Conservation (phyloP, 1,140 invertebrate genomes). For the Grapholita molesta region DNA sequence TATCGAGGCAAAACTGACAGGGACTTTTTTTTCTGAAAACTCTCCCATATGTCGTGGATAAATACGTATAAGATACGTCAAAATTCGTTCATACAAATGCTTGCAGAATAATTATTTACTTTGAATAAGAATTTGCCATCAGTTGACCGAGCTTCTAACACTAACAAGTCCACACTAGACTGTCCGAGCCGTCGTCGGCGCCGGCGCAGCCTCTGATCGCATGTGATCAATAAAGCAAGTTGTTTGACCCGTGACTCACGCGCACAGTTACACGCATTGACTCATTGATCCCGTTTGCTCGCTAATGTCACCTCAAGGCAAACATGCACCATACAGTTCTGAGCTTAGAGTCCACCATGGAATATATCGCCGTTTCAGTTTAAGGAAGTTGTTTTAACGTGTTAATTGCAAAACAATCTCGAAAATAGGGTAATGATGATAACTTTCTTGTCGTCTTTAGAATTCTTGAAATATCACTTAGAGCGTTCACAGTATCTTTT, state of each 20-base stretch:
- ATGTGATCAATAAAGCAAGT: background rate
- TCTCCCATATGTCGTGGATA: no score
- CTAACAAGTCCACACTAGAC: no score
- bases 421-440: slow-evolving; percentile 4
- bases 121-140: no score
- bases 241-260: background rate
- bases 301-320: background rate
- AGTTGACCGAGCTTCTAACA: no score
- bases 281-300: slow-evolving; percentile 8
- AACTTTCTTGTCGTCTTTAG: background rate
- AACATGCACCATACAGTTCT: background rate
- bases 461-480: background rate
- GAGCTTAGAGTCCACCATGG: background rate
- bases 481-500: background rate
- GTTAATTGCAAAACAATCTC: background rate
- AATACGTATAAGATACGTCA: no score
- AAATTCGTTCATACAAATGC: no score
- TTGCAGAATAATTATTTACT: no score
- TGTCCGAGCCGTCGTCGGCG: background rate
- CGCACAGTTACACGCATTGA: slow-evolving; percentile 12
- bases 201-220: background rate
- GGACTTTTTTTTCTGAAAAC: no score
- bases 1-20: no score
- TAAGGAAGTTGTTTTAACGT: background rate
- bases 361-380: background rate